Evolutionary conservation across 2,888 invertebrate species (phyloP).

Genomic region (Carterocephalus palaemon): DNA sequence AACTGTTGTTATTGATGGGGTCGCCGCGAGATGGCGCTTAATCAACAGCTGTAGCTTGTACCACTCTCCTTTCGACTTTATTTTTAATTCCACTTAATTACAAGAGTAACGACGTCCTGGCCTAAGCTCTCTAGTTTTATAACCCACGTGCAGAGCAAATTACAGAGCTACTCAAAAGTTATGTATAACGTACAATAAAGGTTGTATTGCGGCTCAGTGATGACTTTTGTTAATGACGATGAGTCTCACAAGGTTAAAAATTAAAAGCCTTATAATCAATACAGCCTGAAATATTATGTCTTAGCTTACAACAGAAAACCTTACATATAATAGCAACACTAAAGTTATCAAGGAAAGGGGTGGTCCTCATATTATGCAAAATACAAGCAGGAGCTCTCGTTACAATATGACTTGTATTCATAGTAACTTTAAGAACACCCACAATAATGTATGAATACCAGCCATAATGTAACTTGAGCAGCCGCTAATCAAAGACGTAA

Average conservation of each 20-base stretch:
- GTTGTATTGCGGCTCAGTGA: too few relatives aligned
- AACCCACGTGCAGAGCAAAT: conserved; percentile 2
- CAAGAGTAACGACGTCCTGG: conserved; percentile 63
- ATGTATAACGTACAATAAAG: too few relatives aligned
- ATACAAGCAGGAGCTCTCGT: background rate
- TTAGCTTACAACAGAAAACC: too few relatives aligned
- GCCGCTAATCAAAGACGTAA: conserved; percentile 73
- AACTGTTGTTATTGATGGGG: conserved; percentile 77
- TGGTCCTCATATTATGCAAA: conserved; percentile 13
- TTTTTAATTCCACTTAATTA: conserved; percentile 76
- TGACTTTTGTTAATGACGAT: too few relatives aligned
- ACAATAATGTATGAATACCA: conserved; percentile 5
- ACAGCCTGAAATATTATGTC: too few relatives aligned
- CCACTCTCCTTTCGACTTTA: conserved; percentile 59
- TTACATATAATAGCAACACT: background rate
- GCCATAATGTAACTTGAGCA: conserved; percentile 60
- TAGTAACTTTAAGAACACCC: conserved; percentile 8
- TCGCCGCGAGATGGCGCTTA: conserved; percentile 74
- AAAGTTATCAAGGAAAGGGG: background rate
- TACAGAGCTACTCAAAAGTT: background rate
- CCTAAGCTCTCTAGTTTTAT: conserved; percentile 49
- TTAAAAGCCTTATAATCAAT: too few relatives aligned
- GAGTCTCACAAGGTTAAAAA: too few relatives aligned
- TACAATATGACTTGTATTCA: conserved; percentile 7
- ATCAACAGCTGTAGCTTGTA: conserved; percentile 58